phyloP scores from a whole-genome alignment of 1,140 invertebrate species.

The Achroia grisella region DNA sequence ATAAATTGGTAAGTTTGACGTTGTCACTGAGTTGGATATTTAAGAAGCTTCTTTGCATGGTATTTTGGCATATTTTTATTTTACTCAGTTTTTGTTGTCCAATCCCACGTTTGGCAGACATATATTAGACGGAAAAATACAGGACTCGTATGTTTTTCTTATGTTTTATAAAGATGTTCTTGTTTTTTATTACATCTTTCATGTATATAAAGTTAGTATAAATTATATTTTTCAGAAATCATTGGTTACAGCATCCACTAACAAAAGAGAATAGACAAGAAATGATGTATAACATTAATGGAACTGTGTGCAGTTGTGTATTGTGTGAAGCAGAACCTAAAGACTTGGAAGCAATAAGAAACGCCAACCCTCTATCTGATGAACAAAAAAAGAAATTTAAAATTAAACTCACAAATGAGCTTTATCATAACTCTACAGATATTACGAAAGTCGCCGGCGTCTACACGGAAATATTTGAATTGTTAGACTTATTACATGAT shows the following conservation, averaged over 20 bases:
- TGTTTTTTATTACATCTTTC: background rate
- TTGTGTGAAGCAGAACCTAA: background rate
- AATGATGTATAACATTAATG: background rate
- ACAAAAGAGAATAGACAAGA: background rate
- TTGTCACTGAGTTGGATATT: too few relatives aligned
- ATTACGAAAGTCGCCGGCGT: too few relatives aligned
- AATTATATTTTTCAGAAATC: background rate
- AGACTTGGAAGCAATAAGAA: background rate
- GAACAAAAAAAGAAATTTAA: too few relatives aligned
- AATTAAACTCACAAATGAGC: too few relatives aligned
- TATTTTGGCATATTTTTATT: background rate
- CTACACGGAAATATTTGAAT: too few relatives aligned
- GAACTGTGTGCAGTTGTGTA: background rate
- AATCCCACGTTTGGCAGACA: background rate
- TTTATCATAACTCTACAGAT: too few relatives aligned
- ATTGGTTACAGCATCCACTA: background rate
- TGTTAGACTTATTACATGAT: too few relatives aligned
- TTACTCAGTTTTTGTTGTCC: background rate
- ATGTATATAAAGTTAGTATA: background rate
- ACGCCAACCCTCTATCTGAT: background rate
- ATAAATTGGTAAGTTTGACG: too few relatives aligned
- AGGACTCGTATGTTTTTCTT: too few relatives aligned
- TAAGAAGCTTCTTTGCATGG: too few relatives aligned
- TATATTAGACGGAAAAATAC: background rate
- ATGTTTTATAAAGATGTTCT: background rate